A percentile compares a stretch with the other conserved stretches of the same genome.
Evolutionary conservation across 2,797 vertebrate genomes (phyloP).

Genomic region (Erpetoichthys calabaricus): DNA sequence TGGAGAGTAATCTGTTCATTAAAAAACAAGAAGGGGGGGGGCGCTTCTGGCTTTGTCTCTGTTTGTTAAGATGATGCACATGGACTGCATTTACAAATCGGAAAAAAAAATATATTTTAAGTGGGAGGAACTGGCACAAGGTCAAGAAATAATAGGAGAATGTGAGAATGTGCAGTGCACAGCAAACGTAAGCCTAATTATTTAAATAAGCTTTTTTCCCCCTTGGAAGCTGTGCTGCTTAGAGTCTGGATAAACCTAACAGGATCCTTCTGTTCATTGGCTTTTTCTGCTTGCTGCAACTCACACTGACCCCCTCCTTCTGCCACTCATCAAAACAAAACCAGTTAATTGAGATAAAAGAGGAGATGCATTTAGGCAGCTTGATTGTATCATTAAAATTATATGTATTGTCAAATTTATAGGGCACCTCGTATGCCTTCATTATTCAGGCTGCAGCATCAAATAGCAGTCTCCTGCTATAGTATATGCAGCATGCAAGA

Average conservation of each 20-base stretch:
- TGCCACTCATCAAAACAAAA: conserved; percentile 57
- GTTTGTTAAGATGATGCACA: conserved; percentile 49
- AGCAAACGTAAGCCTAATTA: conserved; percentile 56
- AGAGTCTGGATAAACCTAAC: conserved; percentile 63
- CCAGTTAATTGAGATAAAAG: conserved; percentile 16
- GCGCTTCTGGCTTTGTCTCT: conserved; percentile 33
- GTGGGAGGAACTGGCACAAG: conserved; percentile 56
- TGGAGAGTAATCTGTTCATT: neutral
- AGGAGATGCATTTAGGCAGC: conserved; percentile 10
- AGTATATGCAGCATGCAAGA: too few relatives aligned
- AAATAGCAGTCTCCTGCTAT: too few relatives aligned
- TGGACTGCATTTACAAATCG: conserved; percentile 55
- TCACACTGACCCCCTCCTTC: conserved; percentile 53
- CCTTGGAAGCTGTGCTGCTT: conserved; percentile 47
- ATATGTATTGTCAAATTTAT: too few relatives aligned
- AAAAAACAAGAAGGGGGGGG: too few relatives aligned
- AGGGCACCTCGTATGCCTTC: too few relatives aligned
- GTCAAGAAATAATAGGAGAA: conserved; percentile 67
- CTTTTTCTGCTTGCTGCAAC: conserved; percentile 61
- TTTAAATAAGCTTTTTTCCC: conserved; percentile 56
- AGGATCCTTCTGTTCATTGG: conserved; percentile 62
- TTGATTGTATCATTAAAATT: conserved; percentile 1
- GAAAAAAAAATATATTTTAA: conserved; percentile 66
- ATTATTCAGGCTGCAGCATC: too few relatives aligned
- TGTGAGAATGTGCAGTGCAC: conserved; percentile 52